Conservation (phyloP, 2,888 invertebrate genomes). For the Pandemis cinnamomeana region DNA sequence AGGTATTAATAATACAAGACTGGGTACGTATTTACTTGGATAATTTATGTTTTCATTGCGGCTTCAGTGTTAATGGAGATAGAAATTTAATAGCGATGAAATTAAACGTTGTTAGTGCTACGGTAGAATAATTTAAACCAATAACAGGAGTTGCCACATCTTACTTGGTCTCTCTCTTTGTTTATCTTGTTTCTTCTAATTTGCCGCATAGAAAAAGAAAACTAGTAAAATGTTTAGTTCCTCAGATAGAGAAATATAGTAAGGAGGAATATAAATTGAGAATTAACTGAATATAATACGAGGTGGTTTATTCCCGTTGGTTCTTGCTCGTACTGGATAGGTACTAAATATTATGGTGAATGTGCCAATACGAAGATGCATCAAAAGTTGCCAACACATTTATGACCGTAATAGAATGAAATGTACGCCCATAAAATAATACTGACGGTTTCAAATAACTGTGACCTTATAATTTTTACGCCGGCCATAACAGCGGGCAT, state of each 20-base stretch:
- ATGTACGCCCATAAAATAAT: slow-evolving; percentile 36
- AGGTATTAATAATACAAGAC: slow-evolving; percentile 3
- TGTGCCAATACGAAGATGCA: slow-evolving; percentile 24
- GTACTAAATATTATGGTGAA: background rate
- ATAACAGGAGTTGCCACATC: background rate
- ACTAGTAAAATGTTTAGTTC: background rate
- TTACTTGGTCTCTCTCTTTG: too few relatives aligned
- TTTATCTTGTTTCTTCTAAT: too few relatives aligned
- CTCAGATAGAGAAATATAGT: background rate
- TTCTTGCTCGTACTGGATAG: background rate
- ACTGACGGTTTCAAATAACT: slow-evolving; percentile 33
- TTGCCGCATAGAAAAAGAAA: too few relatives aligned
- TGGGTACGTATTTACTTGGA: background rate
- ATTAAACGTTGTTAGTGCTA: background rate
- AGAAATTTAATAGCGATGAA: background rate
- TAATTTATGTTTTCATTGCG: slow-evolving; percentile 6
- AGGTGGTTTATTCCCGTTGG: background rate
- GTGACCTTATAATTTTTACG: slow-evolving; percentile 42
- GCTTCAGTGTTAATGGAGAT: background rate
- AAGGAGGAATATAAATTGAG: background rate
- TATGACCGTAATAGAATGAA: slow-evolving; percentile 36
- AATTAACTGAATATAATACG: background rate
- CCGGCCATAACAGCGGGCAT: slow-evolving; percentile 35
- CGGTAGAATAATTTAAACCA: background rate
- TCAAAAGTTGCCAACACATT: slow-evolving; percentile 32